Evolutionary conservation across 2,888 invertebrate genomes (phyloP).

Genomic region (Papilio protenor): DNA sequence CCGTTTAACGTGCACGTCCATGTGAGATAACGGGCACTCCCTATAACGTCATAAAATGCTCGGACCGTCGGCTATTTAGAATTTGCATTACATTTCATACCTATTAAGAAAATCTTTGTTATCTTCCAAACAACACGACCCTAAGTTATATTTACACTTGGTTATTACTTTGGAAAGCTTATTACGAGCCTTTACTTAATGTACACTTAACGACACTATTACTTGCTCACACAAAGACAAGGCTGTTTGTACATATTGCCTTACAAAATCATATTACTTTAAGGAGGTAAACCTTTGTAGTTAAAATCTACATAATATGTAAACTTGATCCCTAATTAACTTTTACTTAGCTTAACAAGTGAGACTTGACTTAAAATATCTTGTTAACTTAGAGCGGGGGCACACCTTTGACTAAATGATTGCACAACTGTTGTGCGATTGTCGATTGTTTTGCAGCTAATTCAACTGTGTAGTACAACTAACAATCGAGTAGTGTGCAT

Average conservation of each 20-base stretch:
- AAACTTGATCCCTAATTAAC: background rate
- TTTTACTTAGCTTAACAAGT: background rate
- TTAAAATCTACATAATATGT: conserved; percentile 2
- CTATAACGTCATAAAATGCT: background rate
- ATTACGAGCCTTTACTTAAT: background rate
- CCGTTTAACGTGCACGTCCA: no score
- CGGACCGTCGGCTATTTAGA: background rate
- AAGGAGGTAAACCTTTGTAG: background rate
- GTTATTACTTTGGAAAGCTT: background rate
- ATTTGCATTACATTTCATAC: background rate
- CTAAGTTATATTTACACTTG: background rate
- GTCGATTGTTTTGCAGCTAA: no score
- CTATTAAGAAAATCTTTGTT: background rate
- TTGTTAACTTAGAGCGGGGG: background rate
- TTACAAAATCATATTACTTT: background rate
- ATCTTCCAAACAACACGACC: background rate
- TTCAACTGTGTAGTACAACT: no score
- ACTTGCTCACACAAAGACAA: background rate
- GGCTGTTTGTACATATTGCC: background rate
- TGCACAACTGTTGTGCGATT: no score
- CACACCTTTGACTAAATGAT: no score
- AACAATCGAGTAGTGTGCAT: no score
- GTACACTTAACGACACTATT: background rate
- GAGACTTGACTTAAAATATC: background rate
- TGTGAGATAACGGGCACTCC: no score